Evolutionary conservation across 2,888 invertebrate species (phyloP).

Genomic region (Lucinisca nassula): DNA sequence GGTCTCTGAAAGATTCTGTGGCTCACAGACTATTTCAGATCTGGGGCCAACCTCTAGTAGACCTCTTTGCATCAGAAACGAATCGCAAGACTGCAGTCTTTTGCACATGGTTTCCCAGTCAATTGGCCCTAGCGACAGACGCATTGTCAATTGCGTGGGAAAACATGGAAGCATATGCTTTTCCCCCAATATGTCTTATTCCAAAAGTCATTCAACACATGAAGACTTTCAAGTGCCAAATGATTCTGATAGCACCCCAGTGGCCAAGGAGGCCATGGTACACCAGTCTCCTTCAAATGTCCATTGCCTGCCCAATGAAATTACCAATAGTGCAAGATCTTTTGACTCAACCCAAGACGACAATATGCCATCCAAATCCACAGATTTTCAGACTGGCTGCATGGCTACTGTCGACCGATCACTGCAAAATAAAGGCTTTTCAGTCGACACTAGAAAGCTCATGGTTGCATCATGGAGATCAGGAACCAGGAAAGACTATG

Average conservation of each 20-base stretch:
- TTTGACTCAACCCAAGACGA: conserved; percentile 20
- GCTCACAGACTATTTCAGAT: too few species aligned
- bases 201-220: too few species aligned
- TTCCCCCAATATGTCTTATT: too few species aligned
- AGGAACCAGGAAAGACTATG: conserved; percentile 19
- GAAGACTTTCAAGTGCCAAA: too few species aligned
- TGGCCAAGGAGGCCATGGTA: too few species aligned
- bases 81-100: too few species aligned
- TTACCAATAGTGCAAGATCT: conserved; percentile 20
- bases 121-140: background rate
- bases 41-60: background rate
- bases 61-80: background rate
- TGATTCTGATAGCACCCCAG: background rate
- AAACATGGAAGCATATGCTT: too few species aligned
- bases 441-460: conserved; percentile 25
- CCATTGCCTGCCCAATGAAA: conserved; percentile 10
- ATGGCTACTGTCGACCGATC: conserved; percentile 44
- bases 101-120: background rate
- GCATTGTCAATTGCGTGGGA: too few species aligned
- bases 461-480: conserved; percentile 24
- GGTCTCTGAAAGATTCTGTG: too few species aligned
- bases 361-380: too few species aligned
- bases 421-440: conserved; percentile 41
- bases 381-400: conserved; percentile 46
- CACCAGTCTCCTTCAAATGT: too few species aligned